A percentile compares a stretch with the other conserved stretches of the same genome.
phyloP scores from a whole-genome alignment of 2,888 invertebrate genomes.

The Amiota mariae region DNA sequence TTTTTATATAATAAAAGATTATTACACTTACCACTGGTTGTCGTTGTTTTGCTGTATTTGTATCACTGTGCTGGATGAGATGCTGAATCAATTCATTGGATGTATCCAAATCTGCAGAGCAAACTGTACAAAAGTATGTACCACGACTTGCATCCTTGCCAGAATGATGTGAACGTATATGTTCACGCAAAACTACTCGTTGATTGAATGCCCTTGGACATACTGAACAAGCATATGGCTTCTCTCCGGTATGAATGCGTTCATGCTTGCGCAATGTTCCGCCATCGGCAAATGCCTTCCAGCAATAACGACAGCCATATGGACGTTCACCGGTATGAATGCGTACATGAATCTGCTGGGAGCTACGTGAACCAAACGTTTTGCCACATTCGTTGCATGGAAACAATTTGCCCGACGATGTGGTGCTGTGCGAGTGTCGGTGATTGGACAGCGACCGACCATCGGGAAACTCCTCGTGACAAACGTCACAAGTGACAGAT shows the following conservation, averaged over 20 bases:
- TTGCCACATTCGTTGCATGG: slow-evolving; percentile 89
- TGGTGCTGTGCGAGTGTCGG: slow-evolving; percentile 77
- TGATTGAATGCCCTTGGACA: slow-evolving; percentile 92
- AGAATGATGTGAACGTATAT: slow-evolving; percentile 89
- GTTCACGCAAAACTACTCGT: slow-evolving; percentile 87
- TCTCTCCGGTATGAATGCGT: slow-evolving; percentile 88
- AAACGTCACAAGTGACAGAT: slow-evolving; percentile 81
- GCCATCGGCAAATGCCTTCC: slow-evolving; percentile 92
- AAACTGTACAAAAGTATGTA: slow-evolving; percentile 84
- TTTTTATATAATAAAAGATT: not conserved
- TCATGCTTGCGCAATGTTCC: slow-evolving; percentile 90
- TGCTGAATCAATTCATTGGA: slow-evolving; percentile 86
- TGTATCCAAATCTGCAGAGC: slow-evolving; percentile 80
- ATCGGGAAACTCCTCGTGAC: slow-evolving; percentile 82
- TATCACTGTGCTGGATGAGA: slow-evolving; percentile 88
- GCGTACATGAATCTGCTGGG: slow-evolving; percentile 89
- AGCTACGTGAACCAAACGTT: slow-evolving; percentile 88
- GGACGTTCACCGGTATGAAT: slow-evolving; percentile 89
- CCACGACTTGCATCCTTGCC: slow-evolving; percentile 83
- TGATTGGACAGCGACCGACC: slow-evolving; percentile 82
- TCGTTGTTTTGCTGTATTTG: slow-evolving; percentile 86
- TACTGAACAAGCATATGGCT: slow-evolving; percentile 90
- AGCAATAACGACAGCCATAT: slow-evolving; percentile 88
- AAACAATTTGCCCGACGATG: slow-evolving; percentile 79
- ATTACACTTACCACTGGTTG: slow-evolving; percentile 78